These are phyloP conservation scores for Hassar affinis DNA, from an alignment of 2,113 vertebrate genomes.

Conservation along the genomic window DNA sequence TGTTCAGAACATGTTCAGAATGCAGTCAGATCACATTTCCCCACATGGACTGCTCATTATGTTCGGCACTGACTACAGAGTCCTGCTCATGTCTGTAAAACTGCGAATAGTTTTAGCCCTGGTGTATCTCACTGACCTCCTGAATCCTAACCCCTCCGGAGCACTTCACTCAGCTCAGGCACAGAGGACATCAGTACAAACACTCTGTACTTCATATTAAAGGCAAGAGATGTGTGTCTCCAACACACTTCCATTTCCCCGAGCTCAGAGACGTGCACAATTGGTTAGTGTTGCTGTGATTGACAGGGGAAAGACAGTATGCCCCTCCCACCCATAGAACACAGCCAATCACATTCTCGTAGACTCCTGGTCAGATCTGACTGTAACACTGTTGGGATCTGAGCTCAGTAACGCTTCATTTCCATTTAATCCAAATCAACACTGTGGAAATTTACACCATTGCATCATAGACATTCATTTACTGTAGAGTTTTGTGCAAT, in stretches of 20 bases:
- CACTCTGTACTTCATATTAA: constrained; percentile 5
- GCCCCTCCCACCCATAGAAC: neutral
- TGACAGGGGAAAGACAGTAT: neutral
- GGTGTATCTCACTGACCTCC: too few species aligned
- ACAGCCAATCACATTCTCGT: neutral
- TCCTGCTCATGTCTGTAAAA: neutral
- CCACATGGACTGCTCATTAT: neutral
- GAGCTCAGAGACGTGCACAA: neutral
- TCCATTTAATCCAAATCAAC: neutral
- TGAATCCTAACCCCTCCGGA: too few species aligned
- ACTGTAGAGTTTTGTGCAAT: too few species aligned
- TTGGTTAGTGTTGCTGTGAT: neutral
- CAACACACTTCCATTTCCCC: too few species aligned
- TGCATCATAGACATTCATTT: too few species aligned
- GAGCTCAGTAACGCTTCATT: neutral
- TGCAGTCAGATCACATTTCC: too few species aligned
- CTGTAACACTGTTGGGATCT: neutral
- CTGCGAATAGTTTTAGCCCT: too few species aligned
- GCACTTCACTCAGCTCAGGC: neutral
- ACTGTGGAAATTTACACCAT: neutral
- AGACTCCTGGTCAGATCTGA: neutral
- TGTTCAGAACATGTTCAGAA: too few species aligned
- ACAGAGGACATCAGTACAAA: neutral
- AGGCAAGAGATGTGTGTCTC: constrained; percentile 24
- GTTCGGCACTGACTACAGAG: too few species aligned